phyloP scores from a whole-genome alignment of 2,797 vertebrate genomes.

The Loris lydekkerianus region DNA sequence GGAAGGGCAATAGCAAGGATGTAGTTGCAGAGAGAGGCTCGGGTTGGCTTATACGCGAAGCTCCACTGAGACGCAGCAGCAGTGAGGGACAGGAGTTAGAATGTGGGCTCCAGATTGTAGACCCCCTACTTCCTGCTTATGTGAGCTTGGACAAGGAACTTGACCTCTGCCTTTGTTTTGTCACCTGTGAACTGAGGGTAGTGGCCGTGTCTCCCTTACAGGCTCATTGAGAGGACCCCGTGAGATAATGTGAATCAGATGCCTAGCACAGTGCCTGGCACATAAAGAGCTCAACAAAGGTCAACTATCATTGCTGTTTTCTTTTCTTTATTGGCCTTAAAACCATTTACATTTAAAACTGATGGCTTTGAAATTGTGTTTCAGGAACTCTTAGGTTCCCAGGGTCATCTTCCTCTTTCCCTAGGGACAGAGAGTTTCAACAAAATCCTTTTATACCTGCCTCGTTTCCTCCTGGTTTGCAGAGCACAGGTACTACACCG shows the following conservation, averaged over 20 bases:
- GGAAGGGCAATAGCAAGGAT: not conserved
- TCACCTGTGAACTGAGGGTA: constrained; percentile 10
- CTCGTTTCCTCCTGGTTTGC: not conserved
- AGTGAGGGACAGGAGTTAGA: not conserved
- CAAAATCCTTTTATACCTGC: not conserved
- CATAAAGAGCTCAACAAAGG: not conserved
- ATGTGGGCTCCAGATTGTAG: not conserved
- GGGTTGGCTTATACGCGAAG: not conserved
- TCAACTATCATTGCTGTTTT: not conserved
- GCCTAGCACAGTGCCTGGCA: not conserved
- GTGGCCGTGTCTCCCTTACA: not conserved
- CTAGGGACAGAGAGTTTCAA: not conserved
- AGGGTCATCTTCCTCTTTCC: not conserved
- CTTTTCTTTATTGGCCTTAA: constrained; percentile 52
- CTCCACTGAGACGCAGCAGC: not conserved
- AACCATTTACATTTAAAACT: not conserved
- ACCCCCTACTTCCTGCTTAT: not conserved
- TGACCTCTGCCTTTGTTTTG: not conserved
- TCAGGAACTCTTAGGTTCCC: constrained; percentile 16
- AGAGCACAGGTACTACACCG: not conserved
- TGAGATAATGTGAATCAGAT: not conserved
- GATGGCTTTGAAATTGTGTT: constrained; percentile 52
- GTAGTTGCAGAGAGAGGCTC: not conserved
- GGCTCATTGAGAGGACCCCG: not conserved
- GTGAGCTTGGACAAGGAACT: not conserved